Percentiles rank a stretch among this genome's conserved stretches.
These are phyloP conservation scores for Machaerirhynchus nigripectus DNA, from an alignment of 2,113 vertebrate genomes.

Conservation along the genomic window DNA sequence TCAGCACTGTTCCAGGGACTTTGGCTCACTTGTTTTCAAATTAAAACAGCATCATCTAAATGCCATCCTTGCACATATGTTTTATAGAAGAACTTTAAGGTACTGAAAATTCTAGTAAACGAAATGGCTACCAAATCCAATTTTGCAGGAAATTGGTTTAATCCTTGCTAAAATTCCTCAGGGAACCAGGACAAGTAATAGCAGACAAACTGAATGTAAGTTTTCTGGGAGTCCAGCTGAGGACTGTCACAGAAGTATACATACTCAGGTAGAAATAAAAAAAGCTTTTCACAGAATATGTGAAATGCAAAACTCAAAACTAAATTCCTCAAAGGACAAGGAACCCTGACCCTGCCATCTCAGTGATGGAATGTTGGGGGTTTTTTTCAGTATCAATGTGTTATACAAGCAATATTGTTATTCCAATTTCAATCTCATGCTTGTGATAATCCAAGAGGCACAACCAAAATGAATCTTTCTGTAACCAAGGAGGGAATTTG, in stretches of 20 bases:
- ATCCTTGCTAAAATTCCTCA: not conserved
- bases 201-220: not conserved
- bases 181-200: not conserved
- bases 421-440: not conserved
- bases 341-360: not conserved
- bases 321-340: not conserved
- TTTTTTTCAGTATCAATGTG: not conserved
- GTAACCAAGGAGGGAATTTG: not conserved
- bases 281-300: not conserved
- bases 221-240: not conserved
- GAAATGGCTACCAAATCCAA: not conserved
- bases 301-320: not conserved
- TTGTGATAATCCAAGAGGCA: not conserved
- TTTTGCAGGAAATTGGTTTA: not conserved
- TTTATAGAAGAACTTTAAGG: not conserved
- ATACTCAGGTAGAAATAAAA: not conserved
- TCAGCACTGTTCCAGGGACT: rapidly evolving
- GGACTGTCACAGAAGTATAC: not conserved
- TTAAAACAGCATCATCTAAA: not conserved
- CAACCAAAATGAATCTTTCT: not conserved
- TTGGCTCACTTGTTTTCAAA: not conserved
- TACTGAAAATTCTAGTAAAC: not conserved
- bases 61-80: not conserved
- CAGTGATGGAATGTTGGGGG: not conserved
- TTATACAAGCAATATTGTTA: not conserved